Base-by-base conservation (phyloP, 1,140 invertebrate genomes). In the Philaenus spumarius region DNA sequence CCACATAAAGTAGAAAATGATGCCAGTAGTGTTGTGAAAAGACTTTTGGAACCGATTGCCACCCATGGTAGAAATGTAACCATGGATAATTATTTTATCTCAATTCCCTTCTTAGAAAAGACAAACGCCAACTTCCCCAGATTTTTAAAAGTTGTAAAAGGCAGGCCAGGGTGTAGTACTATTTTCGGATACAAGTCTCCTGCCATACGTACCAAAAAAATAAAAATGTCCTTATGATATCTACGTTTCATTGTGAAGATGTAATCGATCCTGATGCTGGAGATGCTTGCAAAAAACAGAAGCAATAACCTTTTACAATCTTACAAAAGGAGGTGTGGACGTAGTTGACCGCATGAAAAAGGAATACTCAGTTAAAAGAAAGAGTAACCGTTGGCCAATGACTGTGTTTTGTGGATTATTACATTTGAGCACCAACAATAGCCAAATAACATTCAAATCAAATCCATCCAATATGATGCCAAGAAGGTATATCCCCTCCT, bases 271-370 rank as follows among this genome's bases (percentile, higher is more conserved):
- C 15, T 20, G 23, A 24, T 22, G 9, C 17, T 48, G 46, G 23
- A 19, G 46, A 48, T 26, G 23, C 39, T 19, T 7, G 11, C n/a
- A n/a, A 9, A 64, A 61, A 30, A 64, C 61, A n/a, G 46, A 62
- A 24, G 53, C 66, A 19, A 65, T 67, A 23, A 63, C 61, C 17
- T 62, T 64, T 54, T 73, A 75, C 43, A 69, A 75, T 56, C 63
- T 54, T 17, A 75, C 72, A 14, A 77, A 77, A 69, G 69, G 69
- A 51, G 69, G 67, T 39, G 71, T 75, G 0, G 73, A 75, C 61
- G 55, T 61, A n/a, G 55, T 75, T 12, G 71, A 76, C 61, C 46
- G 71, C 51, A 66, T 69, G 48, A 68, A 68, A 60, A 57, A 63
- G 0, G 63, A 52, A 30, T 74, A 72, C 62, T 67, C 68, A 42